Evolutionary conservation across 1,140 invertebrate species (phyloP), one percentile per base, ranked within the genome.

Genomic region (Bombus haemorrhoidalis): DNA sequence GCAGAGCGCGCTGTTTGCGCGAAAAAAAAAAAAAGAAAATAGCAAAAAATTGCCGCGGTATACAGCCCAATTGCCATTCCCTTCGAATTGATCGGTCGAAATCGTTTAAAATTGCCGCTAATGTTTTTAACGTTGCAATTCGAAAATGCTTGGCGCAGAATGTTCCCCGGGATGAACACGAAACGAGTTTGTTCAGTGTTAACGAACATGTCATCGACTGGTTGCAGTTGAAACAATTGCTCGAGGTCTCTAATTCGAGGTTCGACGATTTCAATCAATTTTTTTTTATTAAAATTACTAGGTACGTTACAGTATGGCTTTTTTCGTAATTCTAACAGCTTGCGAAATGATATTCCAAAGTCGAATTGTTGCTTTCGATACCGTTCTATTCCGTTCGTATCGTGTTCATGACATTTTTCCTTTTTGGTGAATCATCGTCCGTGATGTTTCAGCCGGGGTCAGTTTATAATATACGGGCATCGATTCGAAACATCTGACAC

Each of bases 401-500:
- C 59, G 59, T 62, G 28, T 25, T 53, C 15, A 15, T 32, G 66
- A 22, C 0, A 22, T 9, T 74, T 53, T 28, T 43, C 18, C 28
- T 22, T 64, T 10, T 59, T 15, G 34, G 32, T 34, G 25, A n/a
- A 25, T 66, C 13, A 37, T 39, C 22, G 34, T 62, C 34, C 10
- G 10, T 25, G 43, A 64, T 47, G 15, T 9, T 76, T 53, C 37
- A 28, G 37, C 47, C 12, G n/a, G 12, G 5, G 1, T 12, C n/a
- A 25, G 8, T 83, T 75, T 32, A 25, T 62, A 43, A 41, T 59
- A 22, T 41, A 66, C n/a, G 4, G 10, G n/a, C 41, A 78, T 83
- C 47, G 43, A 78, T 83, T 69, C 15, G n/a, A 80, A 69, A 59
- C 64, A 43, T 64, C 57, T 69, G 83, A 37, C 18, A 34, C 18